Evolutionary conservation across 2,888 invertebrate species (phyloP), one percentile per base, ranked within the genome.

Genomic region (Nowickia ferox): DNA sequence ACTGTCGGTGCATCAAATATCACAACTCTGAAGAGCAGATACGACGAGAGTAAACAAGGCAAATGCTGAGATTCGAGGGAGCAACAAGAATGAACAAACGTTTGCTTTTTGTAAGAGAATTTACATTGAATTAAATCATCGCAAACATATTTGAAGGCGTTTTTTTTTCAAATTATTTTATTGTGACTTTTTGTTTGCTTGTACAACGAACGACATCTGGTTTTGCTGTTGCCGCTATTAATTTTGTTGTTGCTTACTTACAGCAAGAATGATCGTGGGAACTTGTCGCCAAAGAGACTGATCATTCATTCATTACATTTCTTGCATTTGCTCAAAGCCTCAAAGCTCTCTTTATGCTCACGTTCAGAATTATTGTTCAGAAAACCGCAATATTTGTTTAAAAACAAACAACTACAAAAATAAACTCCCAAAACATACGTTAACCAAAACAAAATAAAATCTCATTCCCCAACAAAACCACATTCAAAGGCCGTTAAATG

Each of bases 231-330:
- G 66, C 66, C 66, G 51, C 74, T 80, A 57, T 57, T 66, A 66
- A 55, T 66, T 72, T 59, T 46, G 55, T 46, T 69, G 51, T 55
- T 68, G 48, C 15, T 78, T 4, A 30, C 46, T 75, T 46, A 30
- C 42, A 30, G 51, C 48, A 76, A 66, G 71, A 82, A 80, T 76
- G 71, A 76, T 79, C 86, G 86, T 86, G 86, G 83, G 86, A 86
- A 86, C 46, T 79, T 79, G 46, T 46, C 44, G 59, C 46, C 6
- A 46, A 53, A 71, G 63, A 79, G 79, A 40, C 46, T 42, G 46
- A 30, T 40, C n/a, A 9, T 40, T 57, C 48, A 48, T 19, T 40
- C 13, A 61, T 57, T 63, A 53, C 2, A 30, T 69, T 38, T 19
- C n/a, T 15, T 68, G 59, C 42, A 44, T n/a, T 44, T 22, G 65